These are phyloP conservation scores for Montipora capitata DNA, from an alignment of 92 coral and sea anemone genomes.

Conservation along the genomic window DNA sequence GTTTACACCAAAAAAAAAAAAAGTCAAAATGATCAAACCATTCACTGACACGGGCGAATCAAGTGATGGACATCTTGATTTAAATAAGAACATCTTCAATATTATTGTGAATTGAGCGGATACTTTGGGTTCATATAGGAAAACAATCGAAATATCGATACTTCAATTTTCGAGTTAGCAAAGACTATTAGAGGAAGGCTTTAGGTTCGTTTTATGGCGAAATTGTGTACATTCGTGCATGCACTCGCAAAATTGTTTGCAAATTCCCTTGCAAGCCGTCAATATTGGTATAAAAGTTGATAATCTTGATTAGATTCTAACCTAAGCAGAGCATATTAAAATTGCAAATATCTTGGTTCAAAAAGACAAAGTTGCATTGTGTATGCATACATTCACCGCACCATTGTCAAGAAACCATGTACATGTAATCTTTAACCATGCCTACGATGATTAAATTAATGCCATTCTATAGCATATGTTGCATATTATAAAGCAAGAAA, in stretches of 20 bases:
- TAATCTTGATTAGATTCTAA: constrained; percentile 36
- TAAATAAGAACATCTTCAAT: constrained; percentile 2
- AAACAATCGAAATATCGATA: not conserved
- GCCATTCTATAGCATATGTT: no score
- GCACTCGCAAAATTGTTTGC: not conserved
- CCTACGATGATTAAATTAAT: not conserved
- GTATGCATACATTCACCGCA: no score
- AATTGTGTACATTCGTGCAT: not conserved
- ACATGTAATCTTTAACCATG: no score
- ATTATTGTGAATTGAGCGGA: not conserved
- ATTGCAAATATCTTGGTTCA: no score
- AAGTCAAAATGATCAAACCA: constrained; percentile 16
- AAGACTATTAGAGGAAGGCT: not conserved
- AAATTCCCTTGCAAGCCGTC: not conserved
- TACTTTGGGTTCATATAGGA: not conserved
- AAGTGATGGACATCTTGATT: constrained; percentile 20
- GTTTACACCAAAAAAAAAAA: not conserved
- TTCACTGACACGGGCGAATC: not conserved
- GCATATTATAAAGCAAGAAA: no score
- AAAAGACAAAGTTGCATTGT: no score
- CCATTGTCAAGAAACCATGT: no score
- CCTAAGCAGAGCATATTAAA: not conserved
- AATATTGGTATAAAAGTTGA: not conserved
- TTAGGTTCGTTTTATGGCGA: not conserved
- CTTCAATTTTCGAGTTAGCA: not conserved